Conservation (phyloP, 2,113 vertebrate species). For the Bubo scandiacus region DNA sequence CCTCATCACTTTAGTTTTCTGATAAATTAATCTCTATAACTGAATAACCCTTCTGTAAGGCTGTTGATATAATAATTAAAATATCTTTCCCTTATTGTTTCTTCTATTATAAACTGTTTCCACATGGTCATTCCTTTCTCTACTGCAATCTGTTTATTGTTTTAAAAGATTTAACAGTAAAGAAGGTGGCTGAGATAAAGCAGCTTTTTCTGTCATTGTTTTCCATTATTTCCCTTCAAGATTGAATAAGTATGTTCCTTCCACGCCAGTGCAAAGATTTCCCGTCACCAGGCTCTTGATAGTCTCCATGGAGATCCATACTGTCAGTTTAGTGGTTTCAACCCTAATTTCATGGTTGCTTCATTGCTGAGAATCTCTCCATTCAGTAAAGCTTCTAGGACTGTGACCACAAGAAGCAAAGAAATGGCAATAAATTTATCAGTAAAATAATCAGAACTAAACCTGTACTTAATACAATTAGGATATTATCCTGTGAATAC, state of each 20-base stretch:
- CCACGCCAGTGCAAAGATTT: background rate
- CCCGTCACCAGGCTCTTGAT: background rate
- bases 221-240: background rate
- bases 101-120: background rate
- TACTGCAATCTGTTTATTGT: background rate
- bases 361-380: background rate
- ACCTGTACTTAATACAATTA: background rate
- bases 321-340: background rate
- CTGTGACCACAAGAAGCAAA: background rate
- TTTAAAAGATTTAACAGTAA: background rate
- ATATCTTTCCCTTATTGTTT: background rate
- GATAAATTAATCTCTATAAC: background rate
- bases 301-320: background rate
- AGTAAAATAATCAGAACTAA: background rate
- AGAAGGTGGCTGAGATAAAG: background rate
- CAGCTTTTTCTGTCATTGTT: background rate
- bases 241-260: background rate
- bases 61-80: background rate
- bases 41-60: background rate
- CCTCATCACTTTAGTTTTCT: background rate
- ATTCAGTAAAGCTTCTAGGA: background rate
- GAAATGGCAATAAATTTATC: background rate
- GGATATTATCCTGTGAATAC: background rate
- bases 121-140: background rate
- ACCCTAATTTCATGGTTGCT: background rate